Evolutionary conservation across 2,113 vertebrate genomes (phyloP).

Genomic region (Oreocharis arfaki): DNA sequence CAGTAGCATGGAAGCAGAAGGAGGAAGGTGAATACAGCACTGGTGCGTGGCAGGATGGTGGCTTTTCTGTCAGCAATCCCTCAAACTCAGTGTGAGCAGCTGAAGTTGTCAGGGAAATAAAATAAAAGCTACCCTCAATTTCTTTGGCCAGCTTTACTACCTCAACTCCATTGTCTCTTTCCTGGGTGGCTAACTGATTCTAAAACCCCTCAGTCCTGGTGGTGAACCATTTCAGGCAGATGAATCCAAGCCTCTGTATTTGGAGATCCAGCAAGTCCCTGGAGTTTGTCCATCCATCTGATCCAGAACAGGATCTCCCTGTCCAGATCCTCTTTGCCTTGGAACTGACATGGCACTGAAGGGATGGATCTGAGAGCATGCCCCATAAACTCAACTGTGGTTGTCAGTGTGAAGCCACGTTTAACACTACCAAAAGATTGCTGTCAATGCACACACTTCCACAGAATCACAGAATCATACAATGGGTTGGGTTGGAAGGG

Average conservation of each 20-base stretch:
- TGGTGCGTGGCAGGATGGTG: not conserved
- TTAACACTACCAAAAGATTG: not conserved
- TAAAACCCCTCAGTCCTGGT: not conserved
- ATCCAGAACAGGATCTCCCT: not conserved
- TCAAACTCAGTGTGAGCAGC: not conserved
- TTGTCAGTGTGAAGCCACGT: not conserved
- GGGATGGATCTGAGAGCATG: not conserved
- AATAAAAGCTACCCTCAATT: not conserved
- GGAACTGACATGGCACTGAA: accelerated
- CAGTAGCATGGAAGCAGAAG: not conserved
- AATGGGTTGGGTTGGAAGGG: not conserved
- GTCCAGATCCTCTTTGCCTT: not conserved
- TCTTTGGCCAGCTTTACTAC: not conserved
- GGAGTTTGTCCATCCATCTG: not conserved
- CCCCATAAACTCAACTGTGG: not conserved
- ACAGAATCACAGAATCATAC: not conserved
- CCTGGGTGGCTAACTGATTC: not conserved
- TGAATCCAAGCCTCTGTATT: not conserved
- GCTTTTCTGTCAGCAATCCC: not conserved
- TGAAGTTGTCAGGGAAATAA: not conserved
- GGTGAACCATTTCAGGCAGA: not conserved
- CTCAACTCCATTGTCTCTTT: not conserved
- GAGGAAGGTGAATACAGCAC: not conserved
- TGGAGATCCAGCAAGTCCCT: not conserved
- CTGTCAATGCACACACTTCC: not conserved